Evolutionary conservation across 2,113 vertebrate species (phyloP).

Genomic region (Hemiscyllium ocellatum): DNA sequence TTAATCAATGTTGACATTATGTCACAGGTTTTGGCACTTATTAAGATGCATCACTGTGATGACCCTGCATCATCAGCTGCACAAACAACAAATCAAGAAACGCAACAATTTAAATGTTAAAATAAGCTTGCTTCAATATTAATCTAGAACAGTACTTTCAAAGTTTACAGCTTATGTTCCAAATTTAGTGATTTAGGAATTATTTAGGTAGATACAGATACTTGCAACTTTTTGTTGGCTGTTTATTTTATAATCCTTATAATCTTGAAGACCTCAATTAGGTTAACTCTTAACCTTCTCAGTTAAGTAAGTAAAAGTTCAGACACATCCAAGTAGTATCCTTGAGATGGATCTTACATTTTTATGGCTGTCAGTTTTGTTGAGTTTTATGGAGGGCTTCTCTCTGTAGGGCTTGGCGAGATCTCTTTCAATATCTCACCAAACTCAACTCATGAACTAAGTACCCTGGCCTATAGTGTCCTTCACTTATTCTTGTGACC

Average conservation of each 20-base stretch:
- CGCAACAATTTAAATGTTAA: background rate
- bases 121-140: background rate
- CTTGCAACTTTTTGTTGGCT: background rate
- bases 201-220: background rate
- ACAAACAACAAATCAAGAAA: background rate
- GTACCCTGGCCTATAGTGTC: no score
- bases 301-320: background rate
- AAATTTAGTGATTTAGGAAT: background rate
- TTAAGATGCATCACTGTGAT: background rate
- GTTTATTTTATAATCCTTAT: background rate
- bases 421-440: no score
- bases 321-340: background rate
- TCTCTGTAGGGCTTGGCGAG: no score
- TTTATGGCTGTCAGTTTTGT: no score
- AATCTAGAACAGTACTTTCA: background rate
- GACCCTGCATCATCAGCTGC: background rate
- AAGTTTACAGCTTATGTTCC: background rate
- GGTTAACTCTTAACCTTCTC: background rate
- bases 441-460: no score
- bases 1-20: background rate
- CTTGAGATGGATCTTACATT: background rate
- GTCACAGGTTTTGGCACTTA: background rate
- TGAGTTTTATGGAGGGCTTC: no score
- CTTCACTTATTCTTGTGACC: no score
- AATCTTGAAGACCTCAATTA: background rate